Base-by-base conservation (phyloP, 2,113 vertebrate genomes). In the Nipponia nippon region DNA sequence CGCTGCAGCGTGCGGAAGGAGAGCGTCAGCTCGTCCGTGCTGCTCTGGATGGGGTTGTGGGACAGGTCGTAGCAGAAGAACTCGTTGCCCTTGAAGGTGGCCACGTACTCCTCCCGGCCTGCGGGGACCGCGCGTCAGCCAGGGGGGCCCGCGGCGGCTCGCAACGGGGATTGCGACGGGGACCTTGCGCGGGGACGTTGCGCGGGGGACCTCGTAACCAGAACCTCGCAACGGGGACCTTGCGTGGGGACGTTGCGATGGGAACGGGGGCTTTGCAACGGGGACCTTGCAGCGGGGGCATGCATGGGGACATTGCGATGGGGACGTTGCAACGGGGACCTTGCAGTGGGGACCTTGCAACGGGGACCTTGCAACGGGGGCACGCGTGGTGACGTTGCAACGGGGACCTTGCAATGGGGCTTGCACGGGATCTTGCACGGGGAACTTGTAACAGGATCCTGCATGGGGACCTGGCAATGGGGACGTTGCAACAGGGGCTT, bases 41-140 rank as follows among this genome's bases (percentile, higher is more conserved):
- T 99, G 98, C 99, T 99, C 98, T 99, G 99, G 97, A 99, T 99
- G 40, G 99, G 99, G 83, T 98, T 99, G 97, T 99, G 99, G 5
- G 99, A 99, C 90, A 99, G 98, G 98, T 99, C 99, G 95, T 99
- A 99, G 98, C 99, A 99, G 99, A 99, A 99, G 98, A 99, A 99
- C 96, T 99, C 99, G 34, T 98, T 99, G 95, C 99, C 99, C 95
- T 98, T 98, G 98, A 99, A 99, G 42, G 99, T 99, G 72, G 99
- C 99, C 97, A 99, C 98, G 14, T 98, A 99, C 97, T 99, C 99
- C 92, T 98, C 98, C 96, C 99, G 99, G 94, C 99, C 99, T 99
- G 93, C 81, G 63, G 8, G 46, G 49, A 40, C 34, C 13, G 15
- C 40, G 90, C 76, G 44, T 92, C 29, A 71, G 90, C 1, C 18